Conservation (phyloP, 2,888 invertebrate species). For the Malacosoma neustria region DNA sequence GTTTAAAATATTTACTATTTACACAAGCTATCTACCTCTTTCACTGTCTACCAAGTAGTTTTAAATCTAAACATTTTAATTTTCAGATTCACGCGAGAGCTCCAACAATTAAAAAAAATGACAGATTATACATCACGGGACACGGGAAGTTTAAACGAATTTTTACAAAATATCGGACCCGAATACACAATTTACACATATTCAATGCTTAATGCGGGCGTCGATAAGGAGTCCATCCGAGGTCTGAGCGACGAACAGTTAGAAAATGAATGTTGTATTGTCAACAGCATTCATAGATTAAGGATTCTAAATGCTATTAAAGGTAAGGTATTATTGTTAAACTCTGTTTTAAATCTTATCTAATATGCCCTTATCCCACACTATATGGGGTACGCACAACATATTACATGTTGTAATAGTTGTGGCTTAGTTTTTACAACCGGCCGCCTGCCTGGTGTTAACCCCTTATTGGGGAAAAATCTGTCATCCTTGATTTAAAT, state of each 20-base stretch:
- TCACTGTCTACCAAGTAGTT: too few relatives aligned
- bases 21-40: too few relatives aligned
- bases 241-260: slow-evolving; percentile 94
- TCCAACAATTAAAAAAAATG: slow-evolving; percentile 94
- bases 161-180: slow-evolving; percentile 87
- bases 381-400: too few relatives aligned
- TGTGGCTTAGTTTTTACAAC: too few relatives aligned
- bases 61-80: slow-evolving; percentile 4
- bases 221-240: slow-evolving; percentile 91
- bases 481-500: too few relatives aligned
- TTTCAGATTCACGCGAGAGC: slow-evolving; percentile 90
- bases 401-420: too few relatives aligned
- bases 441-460: too few relatives aligned
- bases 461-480: too few relatives aligned
- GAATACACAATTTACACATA: slow-evolving; percentile 98
- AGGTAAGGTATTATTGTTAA: too few relatives aligned
- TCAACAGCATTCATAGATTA: slow-evolving; percentile 95
- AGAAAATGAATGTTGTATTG: slow-evolving; percentile 90
- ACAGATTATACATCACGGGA: slow-evolving; percentile 97
- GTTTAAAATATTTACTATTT: too few relatives aligned
- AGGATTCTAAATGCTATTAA: slow-evolving; percentile 92
- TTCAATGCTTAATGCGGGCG: slow-evolving; percentile 95
- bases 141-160: slow-evolving; percentile 90
- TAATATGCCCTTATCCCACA: too few relatives aligned
- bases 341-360: too few relatives aligned